A percentile compares a stretch with the other conserved stretches of the same genome.
These are phyloP conservation scores for Hirtodrosophila alboralis DNA, from an alignment of 2,888 invertebrate species.

Conservation along the genomic window DNA sequence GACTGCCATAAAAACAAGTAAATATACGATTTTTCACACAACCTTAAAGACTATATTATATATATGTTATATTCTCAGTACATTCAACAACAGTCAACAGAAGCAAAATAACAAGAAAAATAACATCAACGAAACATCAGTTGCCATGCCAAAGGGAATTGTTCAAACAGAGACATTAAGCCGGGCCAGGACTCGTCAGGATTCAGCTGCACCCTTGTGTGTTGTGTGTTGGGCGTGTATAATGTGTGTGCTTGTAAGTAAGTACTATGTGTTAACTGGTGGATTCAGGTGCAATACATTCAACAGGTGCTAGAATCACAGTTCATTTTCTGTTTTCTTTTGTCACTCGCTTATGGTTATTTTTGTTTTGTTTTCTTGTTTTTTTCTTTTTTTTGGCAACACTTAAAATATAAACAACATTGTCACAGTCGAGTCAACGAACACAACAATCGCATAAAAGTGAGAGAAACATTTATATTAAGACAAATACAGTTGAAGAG, in stretches of 20 bases:
- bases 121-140: conserved; percentile 37
- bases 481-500: conserved; percentile 2
- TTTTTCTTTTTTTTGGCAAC: conserved; percentile 16
- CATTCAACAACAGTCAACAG: conserved; percentile 16
- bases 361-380: conserved; percentile 10
- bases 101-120: conserved; percentile 31
- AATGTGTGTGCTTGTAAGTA: conserved; percentile 11
- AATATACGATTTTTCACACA: neutral
- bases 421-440: conserved; percentile 38
- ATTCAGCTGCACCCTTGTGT: conserved; percentile 8
- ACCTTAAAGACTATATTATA: conserved; percentile 2
- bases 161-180: conserved; percentile 56
- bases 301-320: conserved; percentile 68
- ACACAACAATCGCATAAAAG: conserved; percentile 25
- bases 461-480: conserved; percentile 31
- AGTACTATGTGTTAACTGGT: conserved; percentile 17
- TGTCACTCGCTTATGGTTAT: conserved; percentile 5
- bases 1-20: neutral
- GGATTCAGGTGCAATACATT: conserved; percentile 68
- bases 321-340: conserved; percentile 21
- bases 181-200: conserved; percentile 23
- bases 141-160: conserved; percentile 56
- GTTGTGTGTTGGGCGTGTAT: conserved; percentile 6
- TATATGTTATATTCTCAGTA: neutral
- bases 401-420: conserved; percentile 45